Percentiles rank a stretch among this genome's conserved stretches.
Evolutionary conservation across 2,888 invertebrate species (phyloP).

Genomic region (Ryuthela nishihirai): DNA sequence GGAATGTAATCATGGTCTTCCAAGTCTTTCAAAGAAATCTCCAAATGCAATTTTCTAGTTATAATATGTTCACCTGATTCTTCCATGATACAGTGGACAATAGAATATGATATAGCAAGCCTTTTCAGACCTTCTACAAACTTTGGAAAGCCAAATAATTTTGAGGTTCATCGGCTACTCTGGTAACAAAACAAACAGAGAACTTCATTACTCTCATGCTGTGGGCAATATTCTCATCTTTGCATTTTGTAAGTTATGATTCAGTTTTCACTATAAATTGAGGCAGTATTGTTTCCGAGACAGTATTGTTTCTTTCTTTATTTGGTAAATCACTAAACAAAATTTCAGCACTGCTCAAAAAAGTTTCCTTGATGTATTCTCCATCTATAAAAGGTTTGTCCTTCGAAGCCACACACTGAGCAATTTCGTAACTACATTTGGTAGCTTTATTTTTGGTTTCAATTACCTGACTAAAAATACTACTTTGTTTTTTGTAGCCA

Average conservation of each 20-base stretch:
- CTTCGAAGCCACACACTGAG: no score
- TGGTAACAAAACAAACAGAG: constrained; percentile 98
- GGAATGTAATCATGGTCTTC: constrained; percentile 99
- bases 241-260: constrained; percentile 98
- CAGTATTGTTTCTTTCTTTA: no score
- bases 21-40: constrained; percentile 98
- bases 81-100: constrained; percentile 97
- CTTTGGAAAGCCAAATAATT: constrained; percentile 98
- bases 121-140: constrained; percentile 97
- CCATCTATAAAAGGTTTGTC: no score
- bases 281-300: no score
- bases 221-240: constrained; percentile 97
- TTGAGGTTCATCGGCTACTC: constrained; percentile 98
- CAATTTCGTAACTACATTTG: no score
- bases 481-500: no score
- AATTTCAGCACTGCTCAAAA: no score
- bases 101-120: constrained; percentile 99
- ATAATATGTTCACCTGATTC: constrained; percentile 99
- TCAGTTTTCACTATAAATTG: constrained; percentile 99
- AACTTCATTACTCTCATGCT: constrained; percentile 99
- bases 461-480: no score
- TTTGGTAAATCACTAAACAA: no score
- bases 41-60: constrained; percentile 98
- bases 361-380: no score
- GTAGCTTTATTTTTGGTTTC: no score